A percentile compares a stretch with the other conserved stretches of the same genome.
Evolutionary conservation across 2,888 invertebrate genomes (phyloP).

Genomic region (Dasypolia templi): DNA sequence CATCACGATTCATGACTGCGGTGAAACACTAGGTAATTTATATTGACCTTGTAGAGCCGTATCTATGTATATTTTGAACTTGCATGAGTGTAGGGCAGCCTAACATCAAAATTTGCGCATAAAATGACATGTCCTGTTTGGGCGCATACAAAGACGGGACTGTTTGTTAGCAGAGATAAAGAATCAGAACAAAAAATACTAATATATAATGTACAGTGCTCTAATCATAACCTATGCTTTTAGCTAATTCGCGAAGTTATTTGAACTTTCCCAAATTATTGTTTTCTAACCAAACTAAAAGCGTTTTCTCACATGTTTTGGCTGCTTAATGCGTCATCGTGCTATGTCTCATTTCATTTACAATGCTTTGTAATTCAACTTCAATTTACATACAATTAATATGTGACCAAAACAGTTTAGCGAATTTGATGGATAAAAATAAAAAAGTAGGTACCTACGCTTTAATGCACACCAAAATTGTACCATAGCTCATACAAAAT

Average conservation of each 20-base stretch:
- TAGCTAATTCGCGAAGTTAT: background rate
- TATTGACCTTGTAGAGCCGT: too few relatives aligned
- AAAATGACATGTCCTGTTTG: background rate
- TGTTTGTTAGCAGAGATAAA: background rate
- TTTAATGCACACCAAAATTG: background rate
- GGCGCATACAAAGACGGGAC: background rate
- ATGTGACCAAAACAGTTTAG: background rate
- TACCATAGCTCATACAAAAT: background rate
- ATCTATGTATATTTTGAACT: too few relatives aligned
- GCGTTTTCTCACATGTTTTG: too few relatives aligned
- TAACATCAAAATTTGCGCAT: too few relatives aligned
- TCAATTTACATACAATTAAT: too few relatives aligned
- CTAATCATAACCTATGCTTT: background rate
- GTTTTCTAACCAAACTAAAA: background rate
- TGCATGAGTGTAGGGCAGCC: too few relatives aligned
- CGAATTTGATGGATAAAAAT: background rate
- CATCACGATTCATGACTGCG: background rate
- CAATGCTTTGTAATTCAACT: background rate
- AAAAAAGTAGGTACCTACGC: too few relatives aligned
- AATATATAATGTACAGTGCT: background rate
- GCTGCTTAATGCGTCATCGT: too few relatives aligned
- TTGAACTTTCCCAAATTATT: background rate
- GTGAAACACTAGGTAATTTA: background rate
- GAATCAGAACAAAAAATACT: background rate
- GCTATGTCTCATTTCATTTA: background rate